A percentile compares a stretch with the other conserved stretches of the same genome.
These are phyloP conservation scores for Balaenoptera acutorostrata DNA, from an alignment of 2,113 vertebrate species.

Conservation along the genomic window DNA sequence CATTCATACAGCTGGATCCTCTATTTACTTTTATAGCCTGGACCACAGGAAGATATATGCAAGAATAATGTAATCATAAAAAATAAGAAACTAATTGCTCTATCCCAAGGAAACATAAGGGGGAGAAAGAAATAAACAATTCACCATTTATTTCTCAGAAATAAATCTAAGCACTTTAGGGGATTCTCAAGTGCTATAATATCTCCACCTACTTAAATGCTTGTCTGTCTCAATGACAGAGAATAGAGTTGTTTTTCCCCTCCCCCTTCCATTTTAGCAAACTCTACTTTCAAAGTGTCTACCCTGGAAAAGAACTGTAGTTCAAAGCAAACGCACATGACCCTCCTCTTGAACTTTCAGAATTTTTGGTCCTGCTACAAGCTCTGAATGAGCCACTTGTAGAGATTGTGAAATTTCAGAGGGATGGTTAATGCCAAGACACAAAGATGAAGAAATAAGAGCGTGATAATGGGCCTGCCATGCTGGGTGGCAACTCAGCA, in stretches of 20 bases:
- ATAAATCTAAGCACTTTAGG: slow-evolving; percentile 63
- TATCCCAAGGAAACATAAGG: slow-evolving; percentile 61
- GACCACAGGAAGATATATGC: slow-evolving; percentile 68
- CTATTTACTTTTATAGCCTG: slow-evolving; percentile 68
- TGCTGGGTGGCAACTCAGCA: slow-evolving; percentile 63
- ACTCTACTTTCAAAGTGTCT: slow-evolving; percentile 50
- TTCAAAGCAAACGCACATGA: slow-evolving; percentile 61
- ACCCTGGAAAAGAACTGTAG: slow-evolving; percentile 49
- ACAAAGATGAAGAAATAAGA: slow-evolving; percentile 67
- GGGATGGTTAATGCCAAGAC: slow-evolving; percentile 56
- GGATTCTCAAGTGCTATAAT: slow-evolving; percentile 48
- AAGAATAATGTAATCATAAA: slow-evolving; percentile 70
- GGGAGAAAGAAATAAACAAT: slow-evolving; percentile 63
- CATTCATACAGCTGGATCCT: slow-evolving; percentile 69
- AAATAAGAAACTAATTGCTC: slow-evolving; percentile 70
- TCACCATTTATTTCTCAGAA: slow-evolving; percentile 70
- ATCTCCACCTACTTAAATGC: slow-evolving; percentile 52
- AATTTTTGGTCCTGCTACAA: slow-evolving; percentile 50
- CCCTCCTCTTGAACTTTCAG: slow-evolving; percentile 61
- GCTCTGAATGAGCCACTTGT: slow-evolving; percentile 50
- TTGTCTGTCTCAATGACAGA: slow-evolving; percentile 2
- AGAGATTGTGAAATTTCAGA: slow-evolving; percentile 54
- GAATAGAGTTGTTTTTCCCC: neutral
- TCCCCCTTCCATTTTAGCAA: slow-evolving; percentile 50
- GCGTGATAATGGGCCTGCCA: slow-evolving; percentile 61